phyloP scores from a whole-genome alignment of 2,888 invertebrate genomes.

The Drosophila peninsularis region DNA sequence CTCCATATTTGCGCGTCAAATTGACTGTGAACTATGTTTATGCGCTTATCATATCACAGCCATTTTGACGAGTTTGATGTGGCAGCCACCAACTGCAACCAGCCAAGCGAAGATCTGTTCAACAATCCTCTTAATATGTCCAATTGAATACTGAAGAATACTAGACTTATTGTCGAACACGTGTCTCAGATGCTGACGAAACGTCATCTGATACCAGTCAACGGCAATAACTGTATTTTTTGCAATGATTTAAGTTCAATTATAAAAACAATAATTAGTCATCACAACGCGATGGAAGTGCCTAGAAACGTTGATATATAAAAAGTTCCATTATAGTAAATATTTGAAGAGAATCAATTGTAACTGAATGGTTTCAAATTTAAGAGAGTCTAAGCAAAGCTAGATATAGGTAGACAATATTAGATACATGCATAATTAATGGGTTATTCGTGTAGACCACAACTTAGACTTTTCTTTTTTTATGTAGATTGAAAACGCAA shows the following conservation, averaged over 20 bases:
- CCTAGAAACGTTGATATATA: background rate
- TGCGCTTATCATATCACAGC: slow-evolving; percentile 82
- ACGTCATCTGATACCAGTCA: background rate
- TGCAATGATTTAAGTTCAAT: background rate
- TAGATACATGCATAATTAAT: too few relatives aligned
- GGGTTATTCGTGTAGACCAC: too few relatives aligned
- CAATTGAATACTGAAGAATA: background rate
- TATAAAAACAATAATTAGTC: background rate
- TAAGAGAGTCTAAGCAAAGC: background rate
- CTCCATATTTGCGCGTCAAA: slow-evolving; percentile 79
- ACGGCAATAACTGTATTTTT: background rate
- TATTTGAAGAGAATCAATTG: background rate
- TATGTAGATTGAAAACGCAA: slow-evolving; percentile 92
- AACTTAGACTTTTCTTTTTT: background rate
- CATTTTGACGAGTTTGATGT: slow-evolving; percentile 84
- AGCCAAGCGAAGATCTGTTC: background rate
- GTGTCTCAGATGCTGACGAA: slow-evolving; percentile 24
- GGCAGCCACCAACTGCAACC: slow-evolving; percentile 38
- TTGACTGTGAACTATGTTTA: slow-evolving; percentile 85
- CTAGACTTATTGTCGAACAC: slow-evolving; percentile 5
- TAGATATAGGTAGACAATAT: too few relatives aligned
- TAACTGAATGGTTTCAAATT: background rate
- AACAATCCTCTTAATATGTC: background rate
- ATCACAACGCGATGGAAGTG: background rate
- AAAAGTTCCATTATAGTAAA: background rate